Evolutionary conservation across 2,797 vertebrate species (phyloP).

Genomic region (Momotus momota): DNA sequence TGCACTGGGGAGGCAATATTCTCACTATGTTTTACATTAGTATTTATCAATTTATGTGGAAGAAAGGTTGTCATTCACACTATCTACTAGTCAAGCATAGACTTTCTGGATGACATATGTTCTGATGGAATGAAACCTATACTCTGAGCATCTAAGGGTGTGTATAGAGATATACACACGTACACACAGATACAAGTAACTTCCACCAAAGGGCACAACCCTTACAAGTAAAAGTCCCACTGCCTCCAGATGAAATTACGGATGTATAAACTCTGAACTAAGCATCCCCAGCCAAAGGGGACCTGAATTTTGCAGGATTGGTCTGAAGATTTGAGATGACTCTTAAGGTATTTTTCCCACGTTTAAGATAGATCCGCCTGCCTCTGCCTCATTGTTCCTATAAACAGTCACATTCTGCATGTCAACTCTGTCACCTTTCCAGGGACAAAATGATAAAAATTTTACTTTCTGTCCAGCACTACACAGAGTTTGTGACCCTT

Average conservation of each 20-base stretch:
- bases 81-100: slow-evolving; percentile 5
- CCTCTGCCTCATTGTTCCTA: neutral
- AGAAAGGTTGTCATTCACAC: slow-evolving; percentile 1
- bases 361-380: neutral
- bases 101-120: neutral
- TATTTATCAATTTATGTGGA: slow-evolving; percentile 12
- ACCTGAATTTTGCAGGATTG: neutral
- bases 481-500: neutral
- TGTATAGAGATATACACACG: neutral
- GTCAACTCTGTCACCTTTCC: neutral
- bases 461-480: neutral
- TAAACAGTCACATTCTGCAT: neutral
- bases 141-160: neutral
- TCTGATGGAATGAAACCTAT: neutral
- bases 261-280: neutral
- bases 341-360: neutral
- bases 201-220: neutral
- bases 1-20: neutral
- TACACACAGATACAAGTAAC: neutral
- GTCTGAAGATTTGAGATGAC: neutral
- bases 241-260: neutral
- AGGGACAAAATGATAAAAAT: neutral
- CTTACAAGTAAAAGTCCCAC: neutral
- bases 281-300: neutral
- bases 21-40: slow-evolving; percentile 1